Evolutionary conservation across 2,888 invertebrate species (phyloP).

Genomic region (Lithophane leautieri): DNA sequence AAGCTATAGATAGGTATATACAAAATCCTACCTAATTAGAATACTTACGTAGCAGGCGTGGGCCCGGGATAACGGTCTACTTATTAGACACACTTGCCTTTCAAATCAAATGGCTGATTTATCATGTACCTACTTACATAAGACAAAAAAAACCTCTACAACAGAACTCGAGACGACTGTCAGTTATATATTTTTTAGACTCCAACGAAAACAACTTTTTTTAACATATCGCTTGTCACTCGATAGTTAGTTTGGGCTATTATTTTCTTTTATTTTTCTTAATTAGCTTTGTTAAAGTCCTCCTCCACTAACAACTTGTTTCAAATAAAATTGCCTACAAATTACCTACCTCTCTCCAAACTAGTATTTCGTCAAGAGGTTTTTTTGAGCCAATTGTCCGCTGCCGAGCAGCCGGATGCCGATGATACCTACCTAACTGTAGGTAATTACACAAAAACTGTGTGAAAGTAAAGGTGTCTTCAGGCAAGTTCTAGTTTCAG

Average conservation of each 20-base stretch:
- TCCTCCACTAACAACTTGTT: conserved; percentile 32
- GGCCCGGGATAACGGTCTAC: conserved; percentile 82
- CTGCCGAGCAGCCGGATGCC: conserved; percentile 41
- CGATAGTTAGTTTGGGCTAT: conserved; percentile 50
- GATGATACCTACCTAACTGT: conserved; percentile 56
- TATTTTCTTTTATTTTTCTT: conserved; percentile 56
- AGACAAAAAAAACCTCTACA: conserved; percentile 59
- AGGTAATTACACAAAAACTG: conserved; percentile 52
- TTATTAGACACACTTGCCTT: conserved; percentile 77
- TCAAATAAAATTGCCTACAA: conserved; percentile 43
- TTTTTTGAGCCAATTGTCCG: conserved; percentile 41
- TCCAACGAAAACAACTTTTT: conserved; percentile 64
- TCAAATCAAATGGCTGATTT: conserved; percentile 76
- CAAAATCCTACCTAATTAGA: conserved; percentile 76
- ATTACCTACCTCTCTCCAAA: conserved; percentile 37
- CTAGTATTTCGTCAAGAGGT: conserved; percentile 29
- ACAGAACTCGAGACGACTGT: conserved; percentile 68
- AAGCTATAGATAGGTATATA: conserved; percentile 2
- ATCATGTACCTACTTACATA: conserved; percentile 71
- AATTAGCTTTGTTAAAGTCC: conserved; percentile 54
- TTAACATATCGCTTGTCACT: conserved; percentile 55
- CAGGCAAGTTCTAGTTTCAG: conserved; percentile 43
- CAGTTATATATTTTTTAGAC: conserved; percentile 67
- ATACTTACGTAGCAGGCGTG: conserved; percentile 76
- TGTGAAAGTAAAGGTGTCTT: conserved; percentile 58